A percentile compares a stretch with the other conserved stretches of the same genome.
These are phyloP conservation scores for Phataginus tricuspis DNA, from an alignment of 2,797 vertebrate species.

Conservation along the genomic window DNA sequence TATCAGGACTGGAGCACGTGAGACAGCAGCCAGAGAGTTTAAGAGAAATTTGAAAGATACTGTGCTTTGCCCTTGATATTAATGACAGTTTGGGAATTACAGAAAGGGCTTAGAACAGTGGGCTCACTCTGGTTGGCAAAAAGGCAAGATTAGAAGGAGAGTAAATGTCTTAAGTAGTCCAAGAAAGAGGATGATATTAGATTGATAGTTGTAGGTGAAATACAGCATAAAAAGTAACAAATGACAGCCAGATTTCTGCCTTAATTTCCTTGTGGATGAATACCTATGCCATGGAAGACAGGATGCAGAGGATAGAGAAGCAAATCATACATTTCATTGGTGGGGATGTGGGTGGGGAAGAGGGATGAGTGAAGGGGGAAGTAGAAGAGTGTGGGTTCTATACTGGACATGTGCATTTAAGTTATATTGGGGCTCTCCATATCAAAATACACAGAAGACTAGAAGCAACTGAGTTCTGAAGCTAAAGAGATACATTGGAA, in stretches of 20 bases:
- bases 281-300: neutral
- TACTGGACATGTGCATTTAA: neutral
- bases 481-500: neutral
- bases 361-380: neutral
- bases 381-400: rapidly evolving
- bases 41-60: neutral
- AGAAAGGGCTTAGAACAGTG: neutral
- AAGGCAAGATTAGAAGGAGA: neutral
- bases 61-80: neutral
- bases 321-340: neutral
- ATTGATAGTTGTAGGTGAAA: neutral
- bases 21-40: neutral
- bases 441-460: neutral
- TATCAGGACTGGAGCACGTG: neutral
- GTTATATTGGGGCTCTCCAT: rapidly evolving
- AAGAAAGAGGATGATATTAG: neutral
- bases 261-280: neutral
- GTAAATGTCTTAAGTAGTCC: neutral
- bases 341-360: neutral
- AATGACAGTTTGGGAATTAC: neutral
- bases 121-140: neutral
- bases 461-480: neutral
- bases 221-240: neutral
- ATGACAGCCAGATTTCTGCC: neutral
- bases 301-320: neutral